Evolutionary conservation across 1,140 invertebrate species (phyloP).

Genomic region (Apis dorsata): DNA sequence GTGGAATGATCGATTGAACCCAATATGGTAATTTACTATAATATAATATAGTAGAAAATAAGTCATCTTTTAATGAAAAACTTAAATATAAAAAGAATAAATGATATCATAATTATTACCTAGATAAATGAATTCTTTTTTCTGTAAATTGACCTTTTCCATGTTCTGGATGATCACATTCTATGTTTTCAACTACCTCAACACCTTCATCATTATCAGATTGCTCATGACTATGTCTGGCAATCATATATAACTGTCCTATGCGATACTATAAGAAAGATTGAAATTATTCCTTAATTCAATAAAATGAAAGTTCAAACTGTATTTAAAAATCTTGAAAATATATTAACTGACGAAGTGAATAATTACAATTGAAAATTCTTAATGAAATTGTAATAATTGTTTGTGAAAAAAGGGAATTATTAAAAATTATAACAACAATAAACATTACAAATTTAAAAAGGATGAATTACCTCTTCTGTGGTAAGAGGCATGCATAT

Average conservation of each 20-base stretch:
- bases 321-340: background rate
- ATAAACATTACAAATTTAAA: background rate
- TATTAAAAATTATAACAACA: background rate
- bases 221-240: slow-evolving; percentile 94
- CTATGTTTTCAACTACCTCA: slow-evolving; percentile 91
- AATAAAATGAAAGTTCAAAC: background rate
- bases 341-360: slow-evolving; percentile 15
- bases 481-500: slow-evolving; percentile 95
- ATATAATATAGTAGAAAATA: slow-evolving; percentile 28
- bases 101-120: slow-evolving; percentile 79
- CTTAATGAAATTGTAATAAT: slow-evolving; percentile 4
- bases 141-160: slow-evolving; percentile 94
- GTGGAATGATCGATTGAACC: slow-evolving; percentile 92
- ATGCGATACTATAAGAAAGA: slow-evolving; percentile 87
- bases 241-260: slow-evolving; percentile 97
- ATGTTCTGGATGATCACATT: slow-evolving; percentile 89
- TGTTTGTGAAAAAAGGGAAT: too few relatives aligned
- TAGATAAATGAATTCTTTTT: slow-evolving; percentile 94
- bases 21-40: slow-evolving; percentile 93
- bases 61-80: background rate
- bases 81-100: background rate
- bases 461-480: slow-evolving; percentile 86
- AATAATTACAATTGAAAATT: background rate
- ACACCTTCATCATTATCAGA: slow-evolving; percentile 95
- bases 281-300: background rate